Conservation (phyloP, 2,888 invertebrate genomes). For the Drosophila infuscata region DNA sequence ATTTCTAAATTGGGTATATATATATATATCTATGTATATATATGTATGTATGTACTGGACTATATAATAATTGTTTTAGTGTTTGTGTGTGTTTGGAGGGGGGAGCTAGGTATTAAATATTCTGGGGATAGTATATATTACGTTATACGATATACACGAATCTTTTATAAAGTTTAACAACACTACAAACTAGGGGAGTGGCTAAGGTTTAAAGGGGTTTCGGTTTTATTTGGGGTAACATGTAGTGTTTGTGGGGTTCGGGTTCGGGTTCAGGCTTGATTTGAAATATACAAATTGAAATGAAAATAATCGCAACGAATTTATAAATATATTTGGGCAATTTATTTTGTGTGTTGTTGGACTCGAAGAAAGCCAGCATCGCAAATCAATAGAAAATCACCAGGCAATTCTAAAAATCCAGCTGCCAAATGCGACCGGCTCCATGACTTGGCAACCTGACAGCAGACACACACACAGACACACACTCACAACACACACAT, state of each 20-base stretch:
- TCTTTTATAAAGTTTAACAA: slow-evolving; percentile 48
- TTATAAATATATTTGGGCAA: slow-evolving; percentile 18
- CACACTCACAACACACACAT: not conserved
- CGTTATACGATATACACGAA: slow-evolving; percentile 61
- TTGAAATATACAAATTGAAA: slow-evolving; percentile 12
- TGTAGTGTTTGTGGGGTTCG: not conserved
- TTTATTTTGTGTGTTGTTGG: slow-evolving; percentile 6
- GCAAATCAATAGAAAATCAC: slow-evolving; percentile 22
- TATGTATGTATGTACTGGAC: slow-evolving; percentile 18
- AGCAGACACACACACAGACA: slow-evolving; percentile 2
- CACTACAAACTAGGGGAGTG: slow-evolving; percentile 56
- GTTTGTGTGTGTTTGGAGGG: slow-evolving; percentile 11
- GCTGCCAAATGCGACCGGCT: slow-evolving; percentile 18
- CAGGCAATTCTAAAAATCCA: slow-evolving; percentile 11
- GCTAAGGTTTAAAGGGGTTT: slow-evolving; percentile 23
- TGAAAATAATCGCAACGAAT: slow-evolving; percentile 17
- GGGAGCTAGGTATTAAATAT: slow-evolving; percentile 12
- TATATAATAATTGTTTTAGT: slow-evolving; percentile 7
- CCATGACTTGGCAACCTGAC: slow-evolving; percentile 23
- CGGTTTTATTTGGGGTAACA: not conserved
- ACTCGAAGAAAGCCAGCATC: slow-evolving; percentile 16
- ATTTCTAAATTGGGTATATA: slow-evolving; percentile 22
- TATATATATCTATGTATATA: not conserved
- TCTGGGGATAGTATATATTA: slow-evolving; percentile 16
- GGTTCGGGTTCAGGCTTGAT: not conserved